A percentile compares a stretch with the other conserved stretches of the same genome.
Evolutionary conservation across 2,113 vertebrate species (phyloP).

Genomic region (Elaphurus davidianus): DNA sequence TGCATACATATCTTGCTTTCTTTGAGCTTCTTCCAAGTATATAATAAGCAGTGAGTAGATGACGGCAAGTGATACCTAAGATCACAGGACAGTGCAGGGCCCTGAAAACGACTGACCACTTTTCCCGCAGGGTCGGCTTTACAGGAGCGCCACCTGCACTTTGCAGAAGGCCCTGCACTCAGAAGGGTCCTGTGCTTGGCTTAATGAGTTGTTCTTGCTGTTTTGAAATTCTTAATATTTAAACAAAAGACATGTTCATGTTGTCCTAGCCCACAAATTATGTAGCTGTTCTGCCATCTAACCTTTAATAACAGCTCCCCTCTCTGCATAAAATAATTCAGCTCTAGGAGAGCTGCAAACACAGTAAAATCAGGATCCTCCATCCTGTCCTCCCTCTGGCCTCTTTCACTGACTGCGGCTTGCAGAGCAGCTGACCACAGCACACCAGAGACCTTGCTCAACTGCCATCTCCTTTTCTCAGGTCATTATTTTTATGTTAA

Average conservation of each 20-base stretch:
- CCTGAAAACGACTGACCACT: background rate
- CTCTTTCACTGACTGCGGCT: background rate
- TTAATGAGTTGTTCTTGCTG: background rate
- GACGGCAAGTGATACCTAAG: background rate
- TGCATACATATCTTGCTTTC: background rate
- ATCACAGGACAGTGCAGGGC: background rate
- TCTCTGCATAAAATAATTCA: background rate
- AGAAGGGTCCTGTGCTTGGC: background rate
- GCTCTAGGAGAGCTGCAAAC: background rate
- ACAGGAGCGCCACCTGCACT: fast-evolving
- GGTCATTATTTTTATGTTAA: background rate
- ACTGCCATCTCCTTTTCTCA: background rate
- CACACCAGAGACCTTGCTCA: background rate
- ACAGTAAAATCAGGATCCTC: background rate
- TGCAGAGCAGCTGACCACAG: background rate
- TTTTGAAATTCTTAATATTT: background rate
- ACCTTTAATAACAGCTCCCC: background rate
- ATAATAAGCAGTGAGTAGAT: background rate
- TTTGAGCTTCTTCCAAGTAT: background rate
- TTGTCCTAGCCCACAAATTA: background rate
- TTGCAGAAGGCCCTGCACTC: background rate
- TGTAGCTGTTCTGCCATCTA: background rate
- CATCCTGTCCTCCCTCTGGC: background rate
- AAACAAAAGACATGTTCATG: background rate
- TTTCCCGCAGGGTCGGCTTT: background rate